Evolutionary conservation across 2,888 invertebrate species (phyloP), one percentile per base, ranked within the genome.

Genomic region (Aphrophora alni): DNA sequence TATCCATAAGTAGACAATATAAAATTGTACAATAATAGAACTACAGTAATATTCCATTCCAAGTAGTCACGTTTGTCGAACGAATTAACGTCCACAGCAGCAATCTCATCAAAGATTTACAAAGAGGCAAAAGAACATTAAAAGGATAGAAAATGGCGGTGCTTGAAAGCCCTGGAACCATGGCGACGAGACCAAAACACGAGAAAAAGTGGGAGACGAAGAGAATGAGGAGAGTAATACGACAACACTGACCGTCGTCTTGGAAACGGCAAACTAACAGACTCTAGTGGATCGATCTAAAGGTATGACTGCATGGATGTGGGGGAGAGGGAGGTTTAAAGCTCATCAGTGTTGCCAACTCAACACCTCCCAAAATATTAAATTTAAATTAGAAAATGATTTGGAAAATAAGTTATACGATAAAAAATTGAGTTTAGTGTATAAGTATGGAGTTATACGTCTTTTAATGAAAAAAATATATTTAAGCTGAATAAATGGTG

Each of bases 191-290:
- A 59, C 59, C 59, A 59, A 59, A 59, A 59, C 59, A 59, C 59
- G 59, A 59, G 59, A 59, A n/a, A n/a, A 59, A 59, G 59, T 59
- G 59, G 59, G 59, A 59, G 59, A 59, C 59, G 59, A 59, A 59
- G 59, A 59, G 59, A 59, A 59, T 21, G 44, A 44, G 59, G 59
- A 59, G 59, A 59, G 59, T 21, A 59, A 59, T 21, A 59, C 59
- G 59, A 59, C 59, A 59, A 59, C 59, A 59, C 12, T 59, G 59
- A 59, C 59, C n/a, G 59, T 59, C 59, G 59, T 8, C 21, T 3
- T 59, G 59, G 59, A 59, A 59, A 59, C 59, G 59, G 59, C 59
- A 59, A 59, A 59, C 59, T 59, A 59, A 59, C 59, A 59, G 59
- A 59, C 59, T 59, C 59, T 59, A 59, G 59, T n/a, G 12, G 59